phyloP scores from a whole-genome alignment of 2,888 invertebrate genomes.

The Prenolepis imparis region DNA sequence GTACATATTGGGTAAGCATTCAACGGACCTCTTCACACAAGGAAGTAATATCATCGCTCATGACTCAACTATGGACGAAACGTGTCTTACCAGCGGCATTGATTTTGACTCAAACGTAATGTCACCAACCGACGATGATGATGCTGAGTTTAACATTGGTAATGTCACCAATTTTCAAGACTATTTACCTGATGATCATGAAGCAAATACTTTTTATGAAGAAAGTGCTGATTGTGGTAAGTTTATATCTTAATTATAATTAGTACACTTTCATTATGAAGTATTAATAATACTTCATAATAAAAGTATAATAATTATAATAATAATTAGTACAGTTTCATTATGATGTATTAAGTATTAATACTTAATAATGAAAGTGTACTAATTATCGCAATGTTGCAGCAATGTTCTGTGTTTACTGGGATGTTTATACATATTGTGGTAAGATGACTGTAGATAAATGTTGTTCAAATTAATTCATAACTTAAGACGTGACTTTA shows the following conservation, averaged over 20 bases:
- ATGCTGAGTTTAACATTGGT: background rate
- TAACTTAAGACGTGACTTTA: too few species aligned
- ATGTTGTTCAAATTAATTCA: background rate
- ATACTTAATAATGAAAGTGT: too few species aligned
- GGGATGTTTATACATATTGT: background rate
- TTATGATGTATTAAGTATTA: too few species aligned
- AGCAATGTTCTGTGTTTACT: too few species aligned
- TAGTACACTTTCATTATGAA: background rate
- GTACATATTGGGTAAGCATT: background rate
- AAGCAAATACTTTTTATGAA: background rate
- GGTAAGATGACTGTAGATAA: background rate
- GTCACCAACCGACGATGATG: background rate
- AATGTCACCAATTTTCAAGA: background rate
- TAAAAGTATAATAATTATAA: too few species aligned
- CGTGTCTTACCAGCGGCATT: background rate
- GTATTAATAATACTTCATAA: background rate
- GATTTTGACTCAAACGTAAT: background rate
- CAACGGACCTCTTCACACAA: background rate
- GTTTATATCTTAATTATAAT: background rate
- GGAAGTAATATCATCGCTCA: slow-evolving; percentile 8
- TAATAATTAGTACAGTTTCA: too few species aligned
- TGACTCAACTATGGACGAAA: background rate
- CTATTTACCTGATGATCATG: background rate
- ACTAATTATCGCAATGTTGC: too few species aligned
- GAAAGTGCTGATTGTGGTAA: slow-evolving; percentile 9